Conservation (phyloP, 1,140 invertebrate genomes). For the Thaumatotibia leucotreta region DNA sequence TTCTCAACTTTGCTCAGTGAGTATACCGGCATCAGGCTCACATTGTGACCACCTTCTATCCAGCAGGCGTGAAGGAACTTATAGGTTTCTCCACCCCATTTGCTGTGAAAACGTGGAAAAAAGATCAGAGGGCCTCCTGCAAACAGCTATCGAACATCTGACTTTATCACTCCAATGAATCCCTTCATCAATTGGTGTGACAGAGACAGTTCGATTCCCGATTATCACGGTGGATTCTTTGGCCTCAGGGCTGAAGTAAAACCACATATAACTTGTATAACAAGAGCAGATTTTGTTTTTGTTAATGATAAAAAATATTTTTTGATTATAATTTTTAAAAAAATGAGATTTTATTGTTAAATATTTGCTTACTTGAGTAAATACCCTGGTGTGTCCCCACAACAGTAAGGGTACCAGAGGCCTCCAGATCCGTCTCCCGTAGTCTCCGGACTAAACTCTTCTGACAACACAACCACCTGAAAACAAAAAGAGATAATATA, state of each 20-base stretch:
- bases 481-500: slow-evolving; percentile 19
- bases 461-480: slow-evolving; percentile 81
- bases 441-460: slow-evolving; percentile 83
- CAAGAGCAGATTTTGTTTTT: too few relatives aligned
- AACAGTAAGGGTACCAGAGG: slow-evolving; percentile 83
- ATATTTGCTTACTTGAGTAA: slow-evolving; percentile 77
- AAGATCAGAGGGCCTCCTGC: neutral
- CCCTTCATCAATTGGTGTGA: too few relatives aligned
- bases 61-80: slow-evolving; percentile 80
- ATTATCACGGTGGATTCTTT: too few relatives aligned
- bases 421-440: slow-evolving; percentile 88
- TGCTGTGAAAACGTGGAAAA: slow-evolving; percentile 53
- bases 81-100: slow-evolving; percentile 81
- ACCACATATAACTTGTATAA: too few relatives aligned
- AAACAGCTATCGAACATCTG: too few relatives aligned
- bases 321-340: too few relatives aligned
- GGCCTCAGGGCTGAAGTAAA: too few relatives aligned
- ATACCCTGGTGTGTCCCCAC: slow-evolving; percentile 77
- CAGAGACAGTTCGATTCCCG: too few relatives aligned
- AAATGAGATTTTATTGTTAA: too few relatives aligned
- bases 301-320: too few relatives aligned
- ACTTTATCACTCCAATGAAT: too few relatives aligned
- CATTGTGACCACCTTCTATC: slow-evolving; percentile 76
- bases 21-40: slow-evolving; percentile 79
- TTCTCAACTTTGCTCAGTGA: slow-evolving; percentile 71